Conservation (phyloP, 2,113 vertebrate species). For the Rattus rattus region DNA sequence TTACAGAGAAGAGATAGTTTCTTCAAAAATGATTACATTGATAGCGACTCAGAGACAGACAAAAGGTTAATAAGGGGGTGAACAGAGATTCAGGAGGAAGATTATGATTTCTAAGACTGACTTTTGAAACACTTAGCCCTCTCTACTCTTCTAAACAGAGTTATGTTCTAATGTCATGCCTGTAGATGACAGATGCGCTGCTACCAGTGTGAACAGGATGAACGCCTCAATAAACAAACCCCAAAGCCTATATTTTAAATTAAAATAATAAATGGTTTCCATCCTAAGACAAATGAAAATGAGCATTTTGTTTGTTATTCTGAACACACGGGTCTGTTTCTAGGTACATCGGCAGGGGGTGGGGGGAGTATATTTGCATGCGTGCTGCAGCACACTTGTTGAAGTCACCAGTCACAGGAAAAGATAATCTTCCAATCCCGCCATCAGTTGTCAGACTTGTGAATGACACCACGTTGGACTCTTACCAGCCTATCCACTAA, state of each 20-base stretch:
- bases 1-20: neutral
- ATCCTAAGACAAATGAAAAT: neutral
- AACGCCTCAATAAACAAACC: neutral
- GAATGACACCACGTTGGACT: neutral
- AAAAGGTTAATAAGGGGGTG: neutral
- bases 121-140: neutral
- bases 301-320: neutral
- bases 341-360: too few relatives aligned
- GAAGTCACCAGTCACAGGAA: too few relatives aligned
- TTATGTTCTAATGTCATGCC: neutral
- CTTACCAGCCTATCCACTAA: neutral
- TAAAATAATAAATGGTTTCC: neutral
- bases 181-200: neutral
- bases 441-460: neutral
- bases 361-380: too few relatives aligned
- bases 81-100: neutral
- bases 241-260: neutral
- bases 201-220: neutral
- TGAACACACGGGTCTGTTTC: neutral
- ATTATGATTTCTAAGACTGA: neutral
- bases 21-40: neutral
- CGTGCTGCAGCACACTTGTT: too few relatives aligned
- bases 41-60: neutral
- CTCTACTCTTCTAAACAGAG: neutral
- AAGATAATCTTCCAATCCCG: too few relatives aligned